Percentiles rank a stretch among this genome's conserved stretches.
Conservation (phyloP, 2,113 vertebrate species). For the Siphamia tubifer region DNA sequence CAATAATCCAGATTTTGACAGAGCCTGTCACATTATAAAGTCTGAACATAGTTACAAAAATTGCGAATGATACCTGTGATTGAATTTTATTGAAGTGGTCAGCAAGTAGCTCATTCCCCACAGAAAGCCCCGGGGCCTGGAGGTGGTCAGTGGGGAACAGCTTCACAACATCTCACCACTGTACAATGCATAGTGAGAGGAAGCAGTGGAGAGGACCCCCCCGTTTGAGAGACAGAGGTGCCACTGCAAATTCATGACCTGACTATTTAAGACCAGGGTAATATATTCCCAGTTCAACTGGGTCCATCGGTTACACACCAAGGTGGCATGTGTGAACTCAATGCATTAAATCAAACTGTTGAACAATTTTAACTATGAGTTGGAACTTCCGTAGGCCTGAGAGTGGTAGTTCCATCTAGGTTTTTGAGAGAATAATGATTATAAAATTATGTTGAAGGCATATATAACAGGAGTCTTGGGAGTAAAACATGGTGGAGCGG, state of each 20-base stretch:
- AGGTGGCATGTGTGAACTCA: constrained; percentile 8
- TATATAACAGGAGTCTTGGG: too few relatives aligned
- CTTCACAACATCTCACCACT: constrained; percentile 54
- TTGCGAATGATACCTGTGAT: constrained; percentile 69
- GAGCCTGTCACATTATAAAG: constrained; percentile 76
- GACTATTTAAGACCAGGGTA: constrained; percentile 44
- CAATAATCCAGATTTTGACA: constrained; percentile 72
- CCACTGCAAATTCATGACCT: constrained; percentile 59
- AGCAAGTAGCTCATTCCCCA: constrained; percentile 70
- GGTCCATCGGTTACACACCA: constrained; percentile 4
- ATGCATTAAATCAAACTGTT: not conserved
- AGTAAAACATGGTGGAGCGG: too few relatives aligned
- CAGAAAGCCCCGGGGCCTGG: constrained; percentile 64
- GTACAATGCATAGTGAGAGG: constrained; percentile 12
- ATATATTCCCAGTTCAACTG: constrained; percentile 40
- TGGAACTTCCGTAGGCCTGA: not conserved
- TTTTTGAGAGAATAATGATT: not conserved
- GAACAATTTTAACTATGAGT: not conserved
- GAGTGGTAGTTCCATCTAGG: not conserved
- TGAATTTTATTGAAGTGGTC: constrained; percentile 77
- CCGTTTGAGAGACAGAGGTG: constrained; percentile 44
- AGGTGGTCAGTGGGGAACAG: constrained; percentile 63
- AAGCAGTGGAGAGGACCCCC: constrained; percentile 35
- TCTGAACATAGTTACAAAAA: constrained; percentile 73
- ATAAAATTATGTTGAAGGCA: too few relatives aligned